Base-by-base conservation (phyloP, 1,140 invertebrate species). In the Solen grandis region DNA sequence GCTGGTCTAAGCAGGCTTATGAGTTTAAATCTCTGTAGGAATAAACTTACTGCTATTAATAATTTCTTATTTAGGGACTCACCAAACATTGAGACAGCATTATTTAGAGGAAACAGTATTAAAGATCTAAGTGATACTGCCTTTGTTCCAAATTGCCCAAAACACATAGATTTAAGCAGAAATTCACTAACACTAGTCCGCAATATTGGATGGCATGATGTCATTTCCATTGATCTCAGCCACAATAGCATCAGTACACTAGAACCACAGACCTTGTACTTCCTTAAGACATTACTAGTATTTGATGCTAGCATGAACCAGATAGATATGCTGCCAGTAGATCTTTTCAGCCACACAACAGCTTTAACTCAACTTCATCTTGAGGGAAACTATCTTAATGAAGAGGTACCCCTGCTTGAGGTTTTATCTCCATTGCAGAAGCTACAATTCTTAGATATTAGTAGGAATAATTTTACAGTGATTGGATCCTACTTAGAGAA, bases 171-270 rank as follows among this genome's bases (percentile, higher is more conserved):
- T 59, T 70, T 79, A 35, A 69, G 65, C 13, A 13, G 36, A 22
- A 79, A 79, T 33, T 4, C 25, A 31, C 19, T 79, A 4, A 66
- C 50, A 14, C 36, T 25, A 27, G 33, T 79, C 14, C 25, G 63
- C 52, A 65, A 79, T 70, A 69, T 69, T 62, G 76, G 76, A 31
- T 79, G 76, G 76, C 16, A 79, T 31, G 25, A 70, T 57, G 16
- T 79, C 5, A 8, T 1, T 0, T 54, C 31, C 25, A 69, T 79
- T 14, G 35, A 59, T 46, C 57, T 79, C 4, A 50, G 27, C 2
- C 19, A 41, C 33, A 79, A 79, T 25, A 52, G 4, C 3, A 79
- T 79, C 27, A 38, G 55, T 33, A 38, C 46, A 46, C 50, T 79
- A 46, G 65, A 79, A 19, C 50, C 50, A n/a, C 76, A 79, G 29